Base-by-base conservation (phyloP, 2,113 vertebrate species). In the Lichenostomus cassidix region DNA sequence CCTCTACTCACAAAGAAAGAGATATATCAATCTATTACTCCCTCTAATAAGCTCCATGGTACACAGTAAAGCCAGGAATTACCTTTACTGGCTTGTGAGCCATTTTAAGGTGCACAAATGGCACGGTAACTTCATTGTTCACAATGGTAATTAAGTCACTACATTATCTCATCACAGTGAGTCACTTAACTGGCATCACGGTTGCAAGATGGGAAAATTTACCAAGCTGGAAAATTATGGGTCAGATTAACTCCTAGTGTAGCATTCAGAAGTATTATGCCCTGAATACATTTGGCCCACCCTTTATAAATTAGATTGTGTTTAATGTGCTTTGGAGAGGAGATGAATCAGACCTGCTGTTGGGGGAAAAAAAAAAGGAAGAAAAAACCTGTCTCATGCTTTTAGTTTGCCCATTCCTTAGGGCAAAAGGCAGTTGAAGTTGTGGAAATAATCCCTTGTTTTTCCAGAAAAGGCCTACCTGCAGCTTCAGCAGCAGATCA, bases 151-250 rank as follows among this genome's bases (percentile, higher is more conserved):
- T 97, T 96, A 96, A 96, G 80, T 96, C 86, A 95, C 90, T 93
- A 89, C 94, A 96, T 96, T 96, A 97, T 93, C 95, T 96, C 96
- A 96, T 97, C 94, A 82, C 69, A 60, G 92, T 96, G 95, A 97
- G 90, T 97, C 94, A 97, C 80, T 95, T 96, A 96, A 93, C 94
- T 96, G 96, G 94, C 94, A 96, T 96, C 75, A 86, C 92, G 84
- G 41, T 94, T 95, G 95, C 94, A 96, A 94, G 88, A 96, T 90
- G 95, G 94, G 96, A 96, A 97, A 96, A 95, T 95, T 94, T 97
- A 96, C 94, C 96, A 97, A 90, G 76, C 37, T 95, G 95, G 94
- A 96, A 97, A 97, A 97, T 96, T 93, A 96, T 84, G 95, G 95
- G 92, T 95, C 93, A 96, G 93, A 96, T 97, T 96, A 97, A 96